Base-by-base conservation (phyloP, 2,888 invertebrate genomes). In the Drosophila neotestacea region DNA sequence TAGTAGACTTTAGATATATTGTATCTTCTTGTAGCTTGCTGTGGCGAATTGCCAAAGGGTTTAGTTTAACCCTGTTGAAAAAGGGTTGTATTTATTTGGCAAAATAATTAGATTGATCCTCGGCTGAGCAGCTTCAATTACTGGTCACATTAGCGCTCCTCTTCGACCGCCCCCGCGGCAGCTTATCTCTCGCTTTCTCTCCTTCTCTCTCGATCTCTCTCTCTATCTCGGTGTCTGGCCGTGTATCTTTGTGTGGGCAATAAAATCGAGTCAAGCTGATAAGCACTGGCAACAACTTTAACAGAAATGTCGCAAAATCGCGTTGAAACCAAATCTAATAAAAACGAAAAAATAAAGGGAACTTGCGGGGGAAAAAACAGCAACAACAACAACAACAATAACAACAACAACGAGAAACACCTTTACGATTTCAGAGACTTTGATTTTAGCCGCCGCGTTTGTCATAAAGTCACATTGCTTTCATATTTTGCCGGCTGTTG, bases 41-140 rank as follows among this genome's bases (percentile, higher is more conserved):
- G 85, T 86, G 28, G 77, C 88, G 81, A 79, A 88, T 85, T 52
- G 50, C 32, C 63, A 81, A 70, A 82, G 84, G 77, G 76, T 73
- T 27, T 36, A 52, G 42, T 42, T 56, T 22, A 22, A n/a, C 11
- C 44, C 27, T 48, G 22, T 22, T 22, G 32, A 52, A 58, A 68
- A 83, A 81, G 81, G 85, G 70, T 84, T 86, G 81, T 44, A 69
- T 82, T 89, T 85, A 90, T 91, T 91, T 90, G 82, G 70, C 60
- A 91, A 92, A 91, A 90, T 92, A 85, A 91, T 91, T 91, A 91
- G 90, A 90, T 90, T 91, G 86, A 92, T 91, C 92, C 92, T 79
- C 74, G 81, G 58, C 44, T 68, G 63, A 72, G 58, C 73, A 50
- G 81, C 70, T 56, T 51, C 70, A 66, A 81, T 88, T 74, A 76